Base-by-base conservation (phyloP, 1,140 invertebrate genomes). In the Aporrectodea caliginosa region DNA sequence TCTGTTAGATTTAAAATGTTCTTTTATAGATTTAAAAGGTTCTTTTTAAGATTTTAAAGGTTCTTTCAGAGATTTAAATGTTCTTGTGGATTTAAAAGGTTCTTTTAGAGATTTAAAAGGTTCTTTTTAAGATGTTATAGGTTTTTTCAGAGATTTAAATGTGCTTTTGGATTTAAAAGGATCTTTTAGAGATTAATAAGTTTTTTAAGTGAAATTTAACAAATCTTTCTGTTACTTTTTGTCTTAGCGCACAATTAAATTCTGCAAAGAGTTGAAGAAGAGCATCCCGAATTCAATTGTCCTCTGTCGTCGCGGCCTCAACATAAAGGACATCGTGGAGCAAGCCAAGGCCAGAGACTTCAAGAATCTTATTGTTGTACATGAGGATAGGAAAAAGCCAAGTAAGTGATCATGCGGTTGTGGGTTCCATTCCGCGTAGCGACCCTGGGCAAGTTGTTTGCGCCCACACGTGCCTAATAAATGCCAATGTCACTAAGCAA, bases 321-420 rank as follows among this genome's bases (percentile, higher is more conserved):
- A 93, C 74, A 91, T 99, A 0, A 99, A 99, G 86, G 95, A 95
- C 84, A 95, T 98, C 78, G 92, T 96, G 0, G 92, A 93, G 83
- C 92, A 93, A 84, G 94, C 94, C 0, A 92, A 90, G 27, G 89
- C 91, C 0, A 92, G 92, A 82, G 91, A 92, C 69, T 97, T 92
- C 82, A 97, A 97, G 12, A 96, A 98, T 89, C 90, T 99, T 30
- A 90, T 99, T 82, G 91, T 99, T 70, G 89, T 99, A 1, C 98
- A 98, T 90, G 96, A 99, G 89, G 93, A 99, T 89, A 91, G 92
- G 82, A 93, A 94, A 82, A 92, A 93, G 86, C 96, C 96, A 22
- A 96, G 91, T 92, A 91, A 33, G 31, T 31, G 43, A n/a, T n/a
- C n/a, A n/a, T n/a, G n/a, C n/a, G n/a, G n/a, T n/a, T n/a, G n/a